phyloP scores from a whole-genome alignment of 2,888 invertebrate genomes.

The Cryptophagus acutangulus region DNA sequence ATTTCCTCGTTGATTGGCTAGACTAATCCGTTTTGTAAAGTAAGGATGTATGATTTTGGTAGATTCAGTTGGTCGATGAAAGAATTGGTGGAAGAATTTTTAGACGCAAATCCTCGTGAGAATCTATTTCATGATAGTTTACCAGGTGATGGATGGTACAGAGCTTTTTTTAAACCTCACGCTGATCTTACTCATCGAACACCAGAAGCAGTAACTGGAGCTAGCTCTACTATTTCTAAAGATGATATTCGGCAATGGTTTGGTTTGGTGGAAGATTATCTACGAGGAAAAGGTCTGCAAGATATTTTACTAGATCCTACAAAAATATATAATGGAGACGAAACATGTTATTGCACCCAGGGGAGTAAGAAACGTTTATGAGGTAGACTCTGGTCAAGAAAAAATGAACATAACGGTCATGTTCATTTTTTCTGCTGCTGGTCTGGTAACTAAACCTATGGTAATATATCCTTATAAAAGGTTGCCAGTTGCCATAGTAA shows the following conservation, averaged over 20 bases:
- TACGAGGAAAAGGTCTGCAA: too few relatives aligned
- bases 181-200: slow-evolving; percentile 3
- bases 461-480: slow-evolving; percentile 18
- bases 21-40: too few relatives aligned
- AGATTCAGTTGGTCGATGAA: too few relatives aligned
- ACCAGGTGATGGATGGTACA: background rate
- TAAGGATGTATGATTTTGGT: too few relatives aligned
- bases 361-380: slow-evolving; percentile 9
- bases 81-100: too few relatives aligned
- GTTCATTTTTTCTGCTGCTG: slow-evolving; percentile 22
- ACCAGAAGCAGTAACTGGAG: slow-evolving; percentile 23
- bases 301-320: too few relatives aligned
- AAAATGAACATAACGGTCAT: slow-evolving; percentile 19
- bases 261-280: too few relatives aligned
- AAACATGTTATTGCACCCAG: slow-evolving; percentile 1
- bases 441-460: too few relatives aligned
- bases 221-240: slow-evolving; percentile 27
- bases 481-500: slow-evolving; percentile 9
- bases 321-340: too few relatives aligned
- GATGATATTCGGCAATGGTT: slow-evolving; percentile 24
- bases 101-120: too few relatives aligned
- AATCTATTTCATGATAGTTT: too few relatives aligned
- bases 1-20: too few relatives aligned
- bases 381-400: slow-evolving; percentile 12
- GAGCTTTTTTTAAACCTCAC: slow-evolving; percentile 14